phyloP scores from a whole-genome alignment of 2,113 vertebrate species.

The Panthera tigris region DNA sequence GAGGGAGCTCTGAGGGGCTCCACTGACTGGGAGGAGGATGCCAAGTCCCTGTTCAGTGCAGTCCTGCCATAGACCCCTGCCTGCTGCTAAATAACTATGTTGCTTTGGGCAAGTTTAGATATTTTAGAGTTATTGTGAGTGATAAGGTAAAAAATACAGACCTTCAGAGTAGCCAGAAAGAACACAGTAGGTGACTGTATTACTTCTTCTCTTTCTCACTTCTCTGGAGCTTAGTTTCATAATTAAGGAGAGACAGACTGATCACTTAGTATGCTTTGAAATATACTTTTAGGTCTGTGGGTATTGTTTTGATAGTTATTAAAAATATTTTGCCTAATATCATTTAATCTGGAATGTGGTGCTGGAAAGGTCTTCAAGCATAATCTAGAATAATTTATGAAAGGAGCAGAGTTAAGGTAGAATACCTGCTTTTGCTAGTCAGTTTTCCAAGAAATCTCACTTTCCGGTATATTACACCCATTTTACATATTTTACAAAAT shows the following conservation, averaged over 20 bases:
- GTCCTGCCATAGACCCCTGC: not conserved
- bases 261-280: not conserved
- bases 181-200: not conserved
- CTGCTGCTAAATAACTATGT: not conserved
- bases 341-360: not conserved
- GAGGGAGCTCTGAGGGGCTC: rapidly evolving
- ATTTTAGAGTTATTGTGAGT: not conserved
- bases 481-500: not conserved
- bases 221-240: not conserved
- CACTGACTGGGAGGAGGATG: rapidly evolving
- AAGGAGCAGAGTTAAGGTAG: not conserved
- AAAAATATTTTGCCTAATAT: not conserved
- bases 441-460: not conserved
- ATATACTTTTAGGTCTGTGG: not conserved
- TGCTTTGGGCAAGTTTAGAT: not conserved
- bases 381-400: not conserved
- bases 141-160: not conserved
- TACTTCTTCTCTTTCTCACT: not conserved
- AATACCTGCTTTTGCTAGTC: not conserved
- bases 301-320: not conserved
- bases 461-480: not conserved
- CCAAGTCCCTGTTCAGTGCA: too few relatives aligned
- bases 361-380: not conserved
- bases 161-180: not conserved
- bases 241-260: not conserved